A percentile compares a stretch with the other conserved stretches of the same genome.
Evolutionary conservation across 1,140 invertebrate genomes (phyloP).

Genomic region (Bradynema listronoti): DNA sequence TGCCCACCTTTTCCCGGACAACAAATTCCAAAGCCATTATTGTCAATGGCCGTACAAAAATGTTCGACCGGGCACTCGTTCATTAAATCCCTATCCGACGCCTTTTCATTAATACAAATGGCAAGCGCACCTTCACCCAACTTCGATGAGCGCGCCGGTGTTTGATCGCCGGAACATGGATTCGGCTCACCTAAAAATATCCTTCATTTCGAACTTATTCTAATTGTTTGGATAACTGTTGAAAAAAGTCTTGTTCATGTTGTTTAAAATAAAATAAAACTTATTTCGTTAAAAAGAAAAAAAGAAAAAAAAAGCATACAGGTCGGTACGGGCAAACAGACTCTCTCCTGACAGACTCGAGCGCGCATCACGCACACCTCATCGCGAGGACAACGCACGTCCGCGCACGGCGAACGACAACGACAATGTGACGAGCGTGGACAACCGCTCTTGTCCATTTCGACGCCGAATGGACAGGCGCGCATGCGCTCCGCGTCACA

Average conservation of each 20-base stretch:
- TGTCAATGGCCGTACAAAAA: constrained; percentile 4
- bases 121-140: no score
- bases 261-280: constrained; percentile 11
- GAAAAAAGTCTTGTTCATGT: not conserved
- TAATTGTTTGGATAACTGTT: not conserved
- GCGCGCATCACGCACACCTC: constrained; percentile 33
- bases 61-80: not conserved
- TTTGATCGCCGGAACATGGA: constrained; percentile 34
- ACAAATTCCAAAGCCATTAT: not conserved
- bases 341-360: constrained; percentile 24
- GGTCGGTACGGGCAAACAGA: constrained; percentile 45
- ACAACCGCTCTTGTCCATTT: constrained; percentile 44
- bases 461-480: constrained; percentile 45
- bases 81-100: not conserved
- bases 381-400: constrained; percentile 36
- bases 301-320: constrained; percentile 26
- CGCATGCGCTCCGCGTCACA: constrained; percentile 19
- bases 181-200: constrained; percentile 25
- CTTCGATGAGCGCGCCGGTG: constrained; percentile 29
- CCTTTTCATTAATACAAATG: not conserved
- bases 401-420: constrained; percentile 44
- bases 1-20: constrained; percentile 9
- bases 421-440: constrained; percentile 40
- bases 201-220: not conserved
- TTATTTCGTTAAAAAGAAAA: constrained; percentile 9